Evolutionary conservation across 1,140 invertebrate genomes (phyloP), one percentile per base, ranked within the genome.

Genomic region (Idris sp.): DNA sequence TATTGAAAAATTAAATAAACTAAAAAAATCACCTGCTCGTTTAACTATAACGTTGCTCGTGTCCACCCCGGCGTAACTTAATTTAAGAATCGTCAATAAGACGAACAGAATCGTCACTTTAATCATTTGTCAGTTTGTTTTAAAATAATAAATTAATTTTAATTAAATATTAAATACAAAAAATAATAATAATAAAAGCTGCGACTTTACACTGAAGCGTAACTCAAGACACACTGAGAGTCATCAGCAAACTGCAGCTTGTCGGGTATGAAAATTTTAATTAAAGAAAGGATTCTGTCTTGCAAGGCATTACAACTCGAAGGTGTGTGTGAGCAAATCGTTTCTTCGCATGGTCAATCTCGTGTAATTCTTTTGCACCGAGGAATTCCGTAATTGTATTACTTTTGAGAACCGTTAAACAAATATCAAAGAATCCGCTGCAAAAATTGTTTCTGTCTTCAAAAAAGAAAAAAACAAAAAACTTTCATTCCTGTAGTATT

Each of bases 231-330:
- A 44, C 56, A 64, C 22, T 10, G 62, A 73, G 51, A 72, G 68
- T 44, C 58, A 53, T 58, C 44, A 62, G 51, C 36, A 53, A 53
- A 77, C 74, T 77, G 69, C 58, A 51, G 64, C 49, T 69, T 77
- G 69, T 69, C 74, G 64, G n/a, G 74, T 59, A 73, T 73, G 69
- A 77, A 77, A 73, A 64, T 59, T 77, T 77, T 77, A 77, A 77
- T 77, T 77, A 77, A 77, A 77, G 74, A 77, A 77, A 73, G 74
- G 67, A 77, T 73, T 73, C 69, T 41, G 64, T 65, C 69, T 69
- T 40, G 31, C 40, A 54, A 51, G 14, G 43, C 49, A 71, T 48
- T 58, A 62, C n/a, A 68, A 62, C 43, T 40, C 19, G 33, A 40
- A 18, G 69, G 22, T 62, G 58, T 65, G 31, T 10, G 43, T 41